These are phyloP conservation scores for Platalea minor DNA, from an alignment of 2,797 vertebrate genomes.

Conservation along the genomic window DNA sequence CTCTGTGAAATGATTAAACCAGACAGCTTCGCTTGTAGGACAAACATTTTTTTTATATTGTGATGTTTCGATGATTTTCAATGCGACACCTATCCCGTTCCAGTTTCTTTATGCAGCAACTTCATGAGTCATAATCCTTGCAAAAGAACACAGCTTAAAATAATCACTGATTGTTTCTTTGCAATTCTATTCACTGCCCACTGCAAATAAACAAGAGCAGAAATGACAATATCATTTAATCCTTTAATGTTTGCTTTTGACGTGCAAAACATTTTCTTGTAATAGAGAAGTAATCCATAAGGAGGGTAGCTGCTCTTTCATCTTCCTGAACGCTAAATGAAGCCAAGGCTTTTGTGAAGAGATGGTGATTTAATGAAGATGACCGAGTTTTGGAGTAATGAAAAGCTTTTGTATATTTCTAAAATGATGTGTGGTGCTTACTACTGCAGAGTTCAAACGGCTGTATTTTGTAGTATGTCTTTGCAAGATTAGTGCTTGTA, in stretches of 20 bases:
- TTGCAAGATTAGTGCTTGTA: neutral
- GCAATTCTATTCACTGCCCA: conserved; percentile 22
- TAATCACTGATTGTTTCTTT: conserved; percentile 60
- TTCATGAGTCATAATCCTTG: conserved; percentile 65
- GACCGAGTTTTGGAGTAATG: conserved; percentile 50
- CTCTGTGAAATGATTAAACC: conserved; percentile 10
- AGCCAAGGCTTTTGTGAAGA: conserved; percentile 48
- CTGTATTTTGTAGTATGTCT: neutral
- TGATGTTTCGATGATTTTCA: conserved; percentile 7
- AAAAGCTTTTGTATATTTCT: conserved; percentile 45
- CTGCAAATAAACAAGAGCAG: conserved; percentile 54
- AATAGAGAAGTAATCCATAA: conserved; percentile 60
- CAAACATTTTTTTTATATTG: neutral
- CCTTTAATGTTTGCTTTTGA: conserved; percentile 62
- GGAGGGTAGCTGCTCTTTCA: conserved; percentile 54
- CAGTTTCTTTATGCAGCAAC: conserved; percentile 22
- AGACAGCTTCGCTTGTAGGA: conserved; percentile 43
- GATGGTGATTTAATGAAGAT: conserved; percentile 65
- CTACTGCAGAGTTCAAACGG: neutral
- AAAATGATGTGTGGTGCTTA: neutral
- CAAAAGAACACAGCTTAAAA: conserved; percentile 55
- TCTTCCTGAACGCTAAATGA: conserved; percentile 58
- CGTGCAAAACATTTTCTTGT: conserved; percentile 46
- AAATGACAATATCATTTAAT: conserved; percentile 58
- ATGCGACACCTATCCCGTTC: conserved; percentile 16